A percentile compares a stretch with the other conserved stretches of the same genome.
Evolutionary conservation across 2,113 vertebrate genomes (phyloP).

Genomic region (Leucosticte australis): DNA sequence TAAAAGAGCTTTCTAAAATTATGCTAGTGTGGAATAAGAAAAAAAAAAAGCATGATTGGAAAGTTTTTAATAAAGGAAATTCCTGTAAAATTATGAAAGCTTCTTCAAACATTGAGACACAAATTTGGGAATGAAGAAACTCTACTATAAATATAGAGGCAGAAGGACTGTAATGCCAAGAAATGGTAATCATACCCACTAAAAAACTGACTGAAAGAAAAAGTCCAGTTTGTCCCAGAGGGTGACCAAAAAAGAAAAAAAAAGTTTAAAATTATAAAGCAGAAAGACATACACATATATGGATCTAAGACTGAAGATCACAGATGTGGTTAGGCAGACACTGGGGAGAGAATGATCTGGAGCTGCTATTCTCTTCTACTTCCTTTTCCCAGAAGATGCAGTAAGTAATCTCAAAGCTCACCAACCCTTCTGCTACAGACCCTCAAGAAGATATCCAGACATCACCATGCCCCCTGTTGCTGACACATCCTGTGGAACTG

Average conservation of each 20-base stretch:
- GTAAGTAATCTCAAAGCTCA: not conserved
- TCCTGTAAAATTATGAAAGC: not conserved
- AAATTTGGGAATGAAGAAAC: not conserved
- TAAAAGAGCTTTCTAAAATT: not conserved
- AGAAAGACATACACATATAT: not conserved
- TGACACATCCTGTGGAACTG: not conserved
- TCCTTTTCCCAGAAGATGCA: not conserved
- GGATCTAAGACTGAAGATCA: not conserved
- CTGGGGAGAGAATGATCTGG: not conserved
- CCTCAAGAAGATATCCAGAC: not conserved
- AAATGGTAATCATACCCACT: not conserved
- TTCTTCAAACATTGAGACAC: not conserved
- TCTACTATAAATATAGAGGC: not conserved
- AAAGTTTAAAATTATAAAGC: not conserved
- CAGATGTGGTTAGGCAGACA: not conserved
- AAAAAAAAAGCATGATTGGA: not conserved
- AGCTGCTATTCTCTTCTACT: not conserved
- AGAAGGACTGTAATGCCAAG: not conserved
- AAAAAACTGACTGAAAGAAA: not conserved
- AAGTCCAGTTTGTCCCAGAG: not conserved
- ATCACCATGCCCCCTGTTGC: not conserved
- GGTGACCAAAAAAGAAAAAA: not conserved
- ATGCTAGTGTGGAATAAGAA: not conserved
- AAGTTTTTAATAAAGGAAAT: not conserved
- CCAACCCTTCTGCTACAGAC: not conserved